Conservation (phyloP, 2,888 invertebrate genomes). For the Linyphia triangularis region DNA sequence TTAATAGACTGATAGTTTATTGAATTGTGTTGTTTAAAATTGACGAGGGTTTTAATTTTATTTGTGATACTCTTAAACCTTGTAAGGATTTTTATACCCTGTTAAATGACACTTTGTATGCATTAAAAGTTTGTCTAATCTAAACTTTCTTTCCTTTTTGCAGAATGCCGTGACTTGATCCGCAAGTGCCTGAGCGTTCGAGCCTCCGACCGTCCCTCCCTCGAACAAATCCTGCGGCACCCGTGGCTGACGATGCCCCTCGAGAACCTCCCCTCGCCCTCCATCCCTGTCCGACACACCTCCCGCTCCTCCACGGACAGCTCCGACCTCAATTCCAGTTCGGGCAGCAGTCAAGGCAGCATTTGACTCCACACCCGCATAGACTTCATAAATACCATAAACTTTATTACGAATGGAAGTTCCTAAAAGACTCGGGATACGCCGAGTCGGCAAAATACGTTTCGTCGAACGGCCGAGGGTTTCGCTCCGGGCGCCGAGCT, state of each 20-base stretch:
- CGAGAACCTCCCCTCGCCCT: conserved; percentile 75
- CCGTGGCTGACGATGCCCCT: conserved; percentile 81
- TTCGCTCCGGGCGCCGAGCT: conserved; percentile 14
- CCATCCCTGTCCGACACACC: conserved; percentile 69
- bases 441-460: neutral
- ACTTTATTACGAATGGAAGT: conserved; percentile 12
- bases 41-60: too few relatives aligned
- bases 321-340: conserved; percentile 40
- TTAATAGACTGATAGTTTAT: too few relatives aligned
- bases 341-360: conserved; percentile 55
- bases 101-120: too few relatives aligned
- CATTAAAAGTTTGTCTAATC: too few relatives aligned
- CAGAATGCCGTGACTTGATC: conserved; percentile 83
- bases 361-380: conserved; percentile 52
- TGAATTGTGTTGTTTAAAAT: too few relatives aligned
- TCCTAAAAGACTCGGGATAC: conserved; percentile 27
- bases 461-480: neutral
- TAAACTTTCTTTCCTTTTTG: conserved; percentile 7
- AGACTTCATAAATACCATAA: conserved; percentile 35
- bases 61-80: too few relatives aligned
- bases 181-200: conserved; percentile 81
- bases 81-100: too few relatives aligned
- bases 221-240: conserved; percentile 82
- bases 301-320: neutral
- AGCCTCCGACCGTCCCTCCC: conserved; percentile 81